Base-by-base conservation (phyloP, 2,797 vertebrate species). In the Dipus sagitta region DNA sequence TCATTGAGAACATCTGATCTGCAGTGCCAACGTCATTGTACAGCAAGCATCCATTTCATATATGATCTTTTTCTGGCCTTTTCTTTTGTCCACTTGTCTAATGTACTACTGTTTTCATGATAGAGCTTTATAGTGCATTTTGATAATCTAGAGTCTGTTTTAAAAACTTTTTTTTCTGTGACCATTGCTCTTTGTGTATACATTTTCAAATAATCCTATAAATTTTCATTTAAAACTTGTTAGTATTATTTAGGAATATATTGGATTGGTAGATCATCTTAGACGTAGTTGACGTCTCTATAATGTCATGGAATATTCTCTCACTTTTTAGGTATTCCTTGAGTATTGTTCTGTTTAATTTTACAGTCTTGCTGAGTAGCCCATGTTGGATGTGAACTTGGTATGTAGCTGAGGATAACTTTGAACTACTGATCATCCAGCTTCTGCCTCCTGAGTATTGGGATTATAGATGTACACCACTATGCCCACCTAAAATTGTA, bases 231-330 rank as follows among this genome's bases (percentile, higher is more conserved):
- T 62, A 28, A 76, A 75, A 71, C 30, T 67, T 90, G 28, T 86
- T 96, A 71, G n/a, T 52, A 82, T 93, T 87, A 24, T 70, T 92
- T 94, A 47, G 62, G 47, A 76, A 83, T 68, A 7, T 83, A 26
- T 80, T 94, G 75, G n/a, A 20, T 94, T n/a, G 86, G 24, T 86
- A 89, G 54, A 64, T 89, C 58, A 91, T 86, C 68, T 94, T 93
- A 38, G 15, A 72, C 88, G 78, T 62, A 93, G 88, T 24, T 75
- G 68, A 94, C 26, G 65, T 95, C 32, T 95, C 83, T 83, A 89
- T 21, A 80, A 13, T 81, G 24, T 88, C 32, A 75, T 93, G 30
- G 52, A 79, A 30, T 80, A 90, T 68, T 13, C 34, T 38, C 76
- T 86, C 23, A 81, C 23, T 75, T 90, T 84, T 54, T 86, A 83